These are phyloP conservation scores for Pardalotus punctatus DNA, from an alignment of 2,113 vertebrate genomes.

Conservation along the genomic window DNA sequence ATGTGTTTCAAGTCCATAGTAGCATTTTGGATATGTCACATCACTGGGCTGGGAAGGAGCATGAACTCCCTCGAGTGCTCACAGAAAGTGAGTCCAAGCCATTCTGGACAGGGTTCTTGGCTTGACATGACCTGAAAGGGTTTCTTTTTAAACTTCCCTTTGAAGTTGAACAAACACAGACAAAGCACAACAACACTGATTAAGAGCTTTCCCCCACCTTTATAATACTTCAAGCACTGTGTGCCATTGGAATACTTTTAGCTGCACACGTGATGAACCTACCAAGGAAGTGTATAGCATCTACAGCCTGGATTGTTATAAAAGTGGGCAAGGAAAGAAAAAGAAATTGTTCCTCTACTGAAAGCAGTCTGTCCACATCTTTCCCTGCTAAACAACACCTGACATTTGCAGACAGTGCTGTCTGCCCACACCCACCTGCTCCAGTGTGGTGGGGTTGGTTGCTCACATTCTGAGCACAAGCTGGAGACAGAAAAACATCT, in stretches of 20 bases:
- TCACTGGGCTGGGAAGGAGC: neutral
- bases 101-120: neutral
- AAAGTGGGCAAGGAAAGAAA: neutral
- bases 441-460: neutral
- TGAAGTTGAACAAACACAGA: neutral
- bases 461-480: neutral
- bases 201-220: neutral
- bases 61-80: rapidly evolving
- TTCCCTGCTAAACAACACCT: neutral
- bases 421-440: neutral
- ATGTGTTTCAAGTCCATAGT: neutral
- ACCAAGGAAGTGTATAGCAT: neutral
- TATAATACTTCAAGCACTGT: neutral
- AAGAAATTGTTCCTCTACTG: neutral
- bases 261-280: neutral
- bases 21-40: neutral
- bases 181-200: neutral
- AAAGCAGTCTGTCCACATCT: neutral
- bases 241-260: neutral
- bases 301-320: neutral
- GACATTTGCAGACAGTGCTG: neutral
- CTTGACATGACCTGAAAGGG: neutral
- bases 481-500: neutral
- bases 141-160: neutral
- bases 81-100: neutral